Evolutionary conservation across 2,888 invertebrate genomes (phyloP).

Genomic region (Dendrolimus houi): DNA sequence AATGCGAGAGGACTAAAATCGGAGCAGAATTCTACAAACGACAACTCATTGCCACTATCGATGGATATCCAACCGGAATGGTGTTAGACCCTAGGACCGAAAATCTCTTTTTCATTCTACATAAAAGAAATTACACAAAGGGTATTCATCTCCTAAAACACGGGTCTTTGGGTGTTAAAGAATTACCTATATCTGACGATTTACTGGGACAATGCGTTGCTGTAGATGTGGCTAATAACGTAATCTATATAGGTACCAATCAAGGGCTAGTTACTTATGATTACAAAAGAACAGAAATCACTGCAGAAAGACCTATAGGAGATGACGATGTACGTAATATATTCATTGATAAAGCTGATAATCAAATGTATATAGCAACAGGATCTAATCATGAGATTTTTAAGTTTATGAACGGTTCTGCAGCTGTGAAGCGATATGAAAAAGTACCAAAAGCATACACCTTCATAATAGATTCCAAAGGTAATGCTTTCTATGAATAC

Average conservation of each 20-base stretch:
- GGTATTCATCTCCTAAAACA: conserved; percentile 57
- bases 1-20: conserved; percentile 58
- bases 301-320: conserved; percentile 56
- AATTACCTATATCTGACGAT: conserved; percentile 53
- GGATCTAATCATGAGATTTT: conserved; percentile 58
- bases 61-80: conserved; percentile 59
- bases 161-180: conserved; percentile 56
- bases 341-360: conserved; percentile 55
- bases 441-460: conserved; percentile 60
- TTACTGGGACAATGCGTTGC: conserved; percentile 55
- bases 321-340: conserved; percentile 61
- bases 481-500: conserved; percentile 59
- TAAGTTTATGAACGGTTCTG: conserved; percentile 53
- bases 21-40: conserved; percentile 56
- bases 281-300: conserved; percentile 47
- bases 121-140: conserved; percentile 63
- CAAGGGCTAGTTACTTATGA: conserved; percentile 59
- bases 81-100: conserved; percentile 56
- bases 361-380: conserved; percentile 59
- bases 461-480: conserved; percentile 52
- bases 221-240: conserved; percentile 37
- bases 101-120: conserved; percentile 58
- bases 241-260: conserved; percentile 60
- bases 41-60: conserved; percentile 55
- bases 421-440: conserved; percentile 57